phyloP scores from a whole-genome alignment of 2,888 invertebrate species.

The Choristoneura rosaceana region DNA sequence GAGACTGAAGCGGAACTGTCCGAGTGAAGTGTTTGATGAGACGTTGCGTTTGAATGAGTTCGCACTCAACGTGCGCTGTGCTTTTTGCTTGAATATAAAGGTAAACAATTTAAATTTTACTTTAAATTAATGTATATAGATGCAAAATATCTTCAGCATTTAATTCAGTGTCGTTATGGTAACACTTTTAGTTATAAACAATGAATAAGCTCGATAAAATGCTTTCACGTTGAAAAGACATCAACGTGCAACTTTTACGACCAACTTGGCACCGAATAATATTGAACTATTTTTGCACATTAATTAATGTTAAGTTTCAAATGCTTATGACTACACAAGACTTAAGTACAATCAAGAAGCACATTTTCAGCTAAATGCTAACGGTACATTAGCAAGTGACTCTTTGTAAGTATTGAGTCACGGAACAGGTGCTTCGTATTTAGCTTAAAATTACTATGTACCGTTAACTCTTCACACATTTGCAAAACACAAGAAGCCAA shows the following conservation, averaged over 20 bases:
- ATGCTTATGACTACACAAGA: neutral
- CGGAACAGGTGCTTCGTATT: slow-evolving; percentile 21
- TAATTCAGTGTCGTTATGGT: neutral
- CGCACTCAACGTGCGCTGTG: slow-evolving; percentile 51
- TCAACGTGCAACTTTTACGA: slow-evolving; percentile 52
- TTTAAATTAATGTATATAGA: neutral
- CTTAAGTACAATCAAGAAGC: neutral
- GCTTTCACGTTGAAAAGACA: slow-evolving; percentile 56
- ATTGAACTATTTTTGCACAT: slow-evolving; percentile 9
- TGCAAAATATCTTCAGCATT: neutral
- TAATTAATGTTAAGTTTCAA: neutral
- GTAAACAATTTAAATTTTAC: slow-evolving; percentile 53
- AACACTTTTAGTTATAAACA: neutral
- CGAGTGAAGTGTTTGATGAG: slow-evolving; percentile 66
- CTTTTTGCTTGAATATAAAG: slow-evolving; percentile 64
- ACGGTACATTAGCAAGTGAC: slow-evolving; percentile 22
- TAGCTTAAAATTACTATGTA: slow-evolving; percentile 10
- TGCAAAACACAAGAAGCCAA: neutral
- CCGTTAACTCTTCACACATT: slow-evolving; percentile 13
- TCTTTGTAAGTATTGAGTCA: slow-evolving; percentile 22
- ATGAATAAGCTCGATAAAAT: neutral
- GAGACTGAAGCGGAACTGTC: slow-evolving; percentile 49
- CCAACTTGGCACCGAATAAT: neutral
- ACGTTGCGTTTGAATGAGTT: slow-evolving; percentile 55
- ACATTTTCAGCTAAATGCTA: slow-evolving; percentile 14